These are phyloP conservation scores for Elegia similella DNA, from an alignment of 2,888 invertebrate species.

Conservation along the genomic window DNA sequence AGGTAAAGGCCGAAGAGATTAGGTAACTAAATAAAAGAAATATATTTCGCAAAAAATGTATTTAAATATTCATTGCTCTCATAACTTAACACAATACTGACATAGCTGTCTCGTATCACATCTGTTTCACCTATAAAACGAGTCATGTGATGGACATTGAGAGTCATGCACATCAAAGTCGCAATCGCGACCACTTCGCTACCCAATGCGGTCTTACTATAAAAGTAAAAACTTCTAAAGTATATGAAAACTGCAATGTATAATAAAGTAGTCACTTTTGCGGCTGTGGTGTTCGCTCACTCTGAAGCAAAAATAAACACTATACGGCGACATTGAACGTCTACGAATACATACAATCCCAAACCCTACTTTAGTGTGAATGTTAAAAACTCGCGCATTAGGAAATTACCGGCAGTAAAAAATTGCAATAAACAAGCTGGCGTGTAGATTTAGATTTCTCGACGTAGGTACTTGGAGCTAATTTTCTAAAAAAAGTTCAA, in stretches of 20 bases:
- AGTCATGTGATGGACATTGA: slow-evolving; percentile 59
- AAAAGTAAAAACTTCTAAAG: too few species aligned
- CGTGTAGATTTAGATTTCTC: background rate
- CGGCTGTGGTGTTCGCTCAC: too few species aligned
- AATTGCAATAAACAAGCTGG: background rate
- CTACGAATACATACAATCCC: background rate
- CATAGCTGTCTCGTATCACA: slow-evolving; percentile 58
- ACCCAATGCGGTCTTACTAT: too few species aligned
- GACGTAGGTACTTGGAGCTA: too few species aligned
- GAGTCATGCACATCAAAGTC: too few species aligned
- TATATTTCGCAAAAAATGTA: slow-evolving; percentile 40
- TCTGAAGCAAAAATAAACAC: slow-evolving; percentile 18
- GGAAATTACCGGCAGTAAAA: background rate
- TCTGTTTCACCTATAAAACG: slow-evolving; percentile 79
- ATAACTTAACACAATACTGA: slow-evolving; percentile 67
- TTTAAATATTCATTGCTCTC: slow-evolving; percentile 43
- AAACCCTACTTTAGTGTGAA: background rate
- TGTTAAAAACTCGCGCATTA: slow-evolving; percentile 2
- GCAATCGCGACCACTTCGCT: too few species aligned
- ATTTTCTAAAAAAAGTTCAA: too few species aligned
- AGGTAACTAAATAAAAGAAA: slow-evolving; percentile 33
- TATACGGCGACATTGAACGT: background rate
- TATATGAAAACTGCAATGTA: too few species aligned
- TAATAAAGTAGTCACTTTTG: too few species aligned
- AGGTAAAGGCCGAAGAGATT: background rate